Evolutionary conservation across 2,888 invertebrate species (phyloP).

Genomic region (Gasteruption jaculator): DNA sequence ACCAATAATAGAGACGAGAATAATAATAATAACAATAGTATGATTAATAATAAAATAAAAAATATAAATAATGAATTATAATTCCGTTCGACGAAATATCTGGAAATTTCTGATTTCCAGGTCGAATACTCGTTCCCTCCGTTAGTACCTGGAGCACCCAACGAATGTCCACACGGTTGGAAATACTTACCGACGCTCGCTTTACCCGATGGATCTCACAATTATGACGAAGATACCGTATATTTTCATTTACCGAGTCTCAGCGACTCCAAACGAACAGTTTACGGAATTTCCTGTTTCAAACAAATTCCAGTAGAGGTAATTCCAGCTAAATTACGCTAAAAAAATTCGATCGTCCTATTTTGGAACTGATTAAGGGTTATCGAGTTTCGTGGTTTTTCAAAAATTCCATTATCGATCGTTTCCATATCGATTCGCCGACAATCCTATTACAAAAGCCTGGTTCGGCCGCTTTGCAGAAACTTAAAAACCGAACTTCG

Average conservation of each 20-base stretch:
- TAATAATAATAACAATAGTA: too few relatives aligned
- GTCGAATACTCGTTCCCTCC: slow-evolving; percentile 92
- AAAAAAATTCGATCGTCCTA: too few relatives aligned
- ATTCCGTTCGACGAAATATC: too few relatives aligned
- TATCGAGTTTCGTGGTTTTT: too few relatives aligned
- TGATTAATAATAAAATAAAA: slow-evolving; percentile 8
- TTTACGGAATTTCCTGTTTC: slow-evolving; percentile 97
- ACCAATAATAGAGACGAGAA: too few relatives aligned
- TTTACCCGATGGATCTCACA: slow-evolving; percentile 97
- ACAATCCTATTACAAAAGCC: too few relatives aligned
- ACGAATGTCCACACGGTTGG: slow-evolving; percentile 90
- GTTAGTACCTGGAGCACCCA: slow-evolving; percentile 68
- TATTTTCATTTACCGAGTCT: slow-evolving; percentile 93
- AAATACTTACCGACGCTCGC: slow-evolving; percentile 94
- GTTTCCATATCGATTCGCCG: too few relatives aligned
- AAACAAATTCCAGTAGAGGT: slow-evolving; percentile 95
- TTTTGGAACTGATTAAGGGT: too few relatives aligned
- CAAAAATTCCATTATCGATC: too few relatives aligned
- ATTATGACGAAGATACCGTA: slow-evolving; percentile 90
- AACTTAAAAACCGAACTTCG: slow-evolving; percentile 84
- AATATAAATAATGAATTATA: not conserved
- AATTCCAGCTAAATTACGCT: slow-evolving; percentile 30
- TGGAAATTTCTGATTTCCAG: slow-evolving; percentile 49
- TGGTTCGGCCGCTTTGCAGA: too few relatives aligned
- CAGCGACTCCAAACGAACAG: slow-evolving; percentile 75